These are phyloP conservation scores for Bujurquina vittata DNA, from an alignment of 2,113 vertebrate species.

Conservation along the genomic window DNA sequence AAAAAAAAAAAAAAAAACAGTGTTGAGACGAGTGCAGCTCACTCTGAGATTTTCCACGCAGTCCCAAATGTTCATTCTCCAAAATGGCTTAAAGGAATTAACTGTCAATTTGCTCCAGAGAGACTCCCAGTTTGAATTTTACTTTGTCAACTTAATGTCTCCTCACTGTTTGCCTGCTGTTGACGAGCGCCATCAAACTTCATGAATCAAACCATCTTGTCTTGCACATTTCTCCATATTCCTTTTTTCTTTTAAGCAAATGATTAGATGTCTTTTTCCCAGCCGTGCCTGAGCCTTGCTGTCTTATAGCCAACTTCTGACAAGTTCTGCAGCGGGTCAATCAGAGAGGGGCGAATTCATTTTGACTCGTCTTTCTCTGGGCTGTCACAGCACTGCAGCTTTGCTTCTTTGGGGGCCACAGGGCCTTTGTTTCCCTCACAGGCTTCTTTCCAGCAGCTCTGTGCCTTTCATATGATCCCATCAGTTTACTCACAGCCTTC, in stretches of 20 bases:
- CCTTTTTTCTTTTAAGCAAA: not conserved
- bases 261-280: constrained; percentile 31
- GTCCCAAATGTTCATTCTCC: constrained; percentile 6
- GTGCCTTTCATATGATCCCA: constrained; percentile 42
- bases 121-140: constrained; percentile 22
- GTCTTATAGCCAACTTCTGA: constrained; percentile 14
- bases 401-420: constrained; percentile 7
- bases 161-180: constrained; percentile 32
- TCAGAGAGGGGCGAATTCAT: constrained; percentile 24
- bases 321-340: constrained; percentile 29
- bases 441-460: constrained; percentile 36
- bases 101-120: constrained; percentile 6
- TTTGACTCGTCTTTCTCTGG: constrained; percentile 53
- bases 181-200: constrained; percentile 45
- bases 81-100: constrained; percentile 25
- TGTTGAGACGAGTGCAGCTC: not conserved
- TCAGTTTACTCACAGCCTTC: constrained; percentile 55
- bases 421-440: constrained; percentile 18
- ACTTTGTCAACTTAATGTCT: constrained; percentile 37
- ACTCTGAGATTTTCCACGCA: not conserved
- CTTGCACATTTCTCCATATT: not conserved
- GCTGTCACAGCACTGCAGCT: constrained; percentile 52
- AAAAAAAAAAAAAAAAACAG: not conserved
- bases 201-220: constrained; percentile 34
- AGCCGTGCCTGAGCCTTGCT: constrained; percentile 17